phyloP scores from a whole-genome alignment of 2,888 invertebrate genomes.

The Drosophila flavopinicola region DNA sequence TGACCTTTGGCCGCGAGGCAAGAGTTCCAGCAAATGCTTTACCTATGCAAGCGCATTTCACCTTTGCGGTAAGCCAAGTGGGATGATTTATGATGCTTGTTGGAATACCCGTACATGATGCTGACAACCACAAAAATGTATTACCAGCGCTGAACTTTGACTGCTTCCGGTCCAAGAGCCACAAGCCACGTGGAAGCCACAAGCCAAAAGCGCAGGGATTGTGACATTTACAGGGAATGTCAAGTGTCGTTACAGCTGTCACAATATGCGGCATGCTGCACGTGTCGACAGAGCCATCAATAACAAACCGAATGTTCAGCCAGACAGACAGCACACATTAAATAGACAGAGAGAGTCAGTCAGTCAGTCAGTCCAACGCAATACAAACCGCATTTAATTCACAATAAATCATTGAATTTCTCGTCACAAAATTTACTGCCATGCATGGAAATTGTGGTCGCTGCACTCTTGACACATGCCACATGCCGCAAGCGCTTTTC shows the following conservation, averaged over 20 bases:
- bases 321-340: slow-evolving; percentile 25
- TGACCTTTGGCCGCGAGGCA: not conserved
- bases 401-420: slow-evolving; percentile 61
- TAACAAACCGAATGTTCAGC: slow-evolving; percentile 43
- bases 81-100: slow-evolving; percentile 49
- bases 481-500: not conserved
- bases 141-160: slow-evolving; percentile 27
- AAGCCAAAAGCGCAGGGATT: slow-evolving; percentile 17
- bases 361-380: slow-evolving; percentile 18
- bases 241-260: slow-evolving; percentile 61
- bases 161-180: slow-evolving; percentile 14
- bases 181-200: not conserved
- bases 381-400: slow-evolving; percentile 54
- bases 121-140: slow-evolving; percentile 33
- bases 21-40: not conserved
- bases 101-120: slow-evolving; percentile 20
- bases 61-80: slow-evolving; percentile 24
- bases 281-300: slow-evolving; percentile 61
- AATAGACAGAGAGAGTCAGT: slow-evolving; percentile 7
- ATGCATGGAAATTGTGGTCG: slow-evolving; percentile 14
- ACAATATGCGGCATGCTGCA: slow-evolving; percentile 35
- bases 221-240: slow-evolving; percentile 20
- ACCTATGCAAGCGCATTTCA: slow-evolving; percentile 4
- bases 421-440: slow-evolving; percentile 18
- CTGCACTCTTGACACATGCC: not conserved